These are phyloP conservation scores for Microdon myrmicae DNA, from an alignment of 2,888 invertebrate genomes.

Conservation along the genomic window DNA sequence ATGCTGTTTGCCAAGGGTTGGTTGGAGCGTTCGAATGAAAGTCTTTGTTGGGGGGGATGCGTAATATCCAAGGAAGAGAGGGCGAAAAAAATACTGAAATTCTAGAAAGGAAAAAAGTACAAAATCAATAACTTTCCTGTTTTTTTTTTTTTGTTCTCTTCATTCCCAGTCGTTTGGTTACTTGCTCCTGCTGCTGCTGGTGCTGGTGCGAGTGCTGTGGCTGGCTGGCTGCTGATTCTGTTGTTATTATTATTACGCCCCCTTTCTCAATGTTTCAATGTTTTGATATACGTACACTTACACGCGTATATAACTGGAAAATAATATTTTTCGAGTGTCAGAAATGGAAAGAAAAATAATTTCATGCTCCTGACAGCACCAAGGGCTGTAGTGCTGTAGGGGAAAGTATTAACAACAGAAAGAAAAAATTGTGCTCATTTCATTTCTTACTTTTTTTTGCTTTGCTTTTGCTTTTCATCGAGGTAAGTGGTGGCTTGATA, in stretches of 20 bases:
- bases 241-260: constrained; percentile 60
- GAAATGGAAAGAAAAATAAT: constrained; percentile 67
- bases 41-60: constrained; percentile 34
- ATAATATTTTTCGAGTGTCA: constrained; percentile 66
- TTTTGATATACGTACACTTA: constrained; percentile 61
- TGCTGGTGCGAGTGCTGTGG: constrained; percentile 17
- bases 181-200: constrained; percentile 32
- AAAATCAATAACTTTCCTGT: constrained; percentile 47
- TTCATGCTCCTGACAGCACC: constrained; percentile 61
- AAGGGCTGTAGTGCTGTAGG: constrained; percentile 61
- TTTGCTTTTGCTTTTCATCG: constrained; percentile 15
- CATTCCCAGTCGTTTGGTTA: constrained; percentile 29
- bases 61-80: constrained; percentile 20
- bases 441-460: constrained; percentile 28
- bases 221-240: constrained; percentile 43
- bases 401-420: constrained; percentile 44
- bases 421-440: constrained; percentile 25
- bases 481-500: constrained; percentile 30
- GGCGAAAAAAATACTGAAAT: constrained; percentile 26
- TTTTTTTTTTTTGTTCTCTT: constrained; percentile 9
- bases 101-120: constrained; percentile 45
- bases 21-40: neutral
- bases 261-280: constrained; percentile 61
- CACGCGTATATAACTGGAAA: constrained; percentile 62
- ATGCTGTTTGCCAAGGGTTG: constrained; percentile 16